Base-by-base conservation (phyloP, 2,797 vertebrate species). In the Hoplostethus atlanticus region DNA sequence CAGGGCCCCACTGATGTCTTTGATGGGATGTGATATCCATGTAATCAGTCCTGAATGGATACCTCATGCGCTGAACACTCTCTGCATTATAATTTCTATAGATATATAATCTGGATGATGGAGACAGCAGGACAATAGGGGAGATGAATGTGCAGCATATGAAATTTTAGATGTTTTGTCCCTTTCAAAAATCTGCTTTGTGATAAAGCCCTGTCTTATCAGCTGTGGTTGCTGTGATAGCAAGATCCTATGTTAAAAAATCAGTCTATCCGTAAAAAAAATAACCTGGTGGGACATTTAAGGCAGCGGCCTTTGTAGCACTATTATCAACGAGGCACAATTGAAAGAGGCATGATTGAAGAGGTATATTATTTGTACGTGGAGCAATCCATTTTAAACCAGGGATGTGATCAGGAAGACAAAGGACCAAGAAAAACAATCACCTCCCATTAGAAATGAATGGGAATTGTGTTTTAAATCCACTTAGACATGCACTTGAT, bases 21-120 rank as follows among this genome's bases (percentile, higher is more conserved):
- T 89, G 90, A 93, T 88, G 84, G 77, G 79, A 85, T 85, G 78
- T 76, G 81, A 89, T 84, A 84, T 82, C 90, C 85, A 72, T 89
- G 84, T 87, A 92, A 93, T 92, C 91, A 86, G 86, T 86, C 73
- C 76, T 63, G 58, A 71, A 79, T 58, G 84, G 78, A 72, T 50
- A 87, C 68, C 79, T 82, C 64, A 28, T 70, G 71, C 80, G 50
- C 60, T 3, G 46, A 71, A 81, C 68, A 17, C 69, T 25, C 53
- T 42, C 67, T 75, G 88, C 82, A 88, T 91, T 74, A 69, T 71
- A 87, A 92, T 90, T 73, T 76, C 66, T 73, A 62, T 77, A 84
- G 86, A 88, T 87, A 57, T 80, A 77, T 75, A 81, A 77, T 81
- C 81, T 46, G 57, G 48, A 79, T 73, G 80, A 86, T 75, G 54